Evolutionary conservation across 1,140 invertebrate genomes (phyloP).

Genomic region (Batillaria attramentaria): DNA sequence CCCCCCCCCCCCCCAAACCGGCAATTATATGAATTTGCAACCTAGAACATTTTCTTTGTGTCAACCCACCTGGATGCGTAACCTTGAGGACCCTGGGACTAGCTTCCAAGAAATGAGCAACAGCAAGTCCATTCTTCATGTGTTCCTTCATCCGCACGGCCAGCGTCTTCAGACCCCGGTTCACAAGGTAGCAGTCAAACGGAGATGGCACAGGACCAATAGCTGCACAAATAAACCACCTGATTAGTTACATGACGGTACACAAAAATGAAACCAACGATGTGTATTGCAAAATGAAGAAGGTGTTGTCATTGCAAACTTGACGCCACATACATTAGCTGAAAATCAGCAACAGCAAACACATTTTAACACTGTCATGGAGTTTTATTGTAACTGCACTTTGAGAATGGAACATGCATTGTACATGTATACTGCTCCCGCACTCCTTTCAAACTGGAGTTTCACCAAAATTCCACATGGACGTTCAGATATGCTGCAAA

Average conservation of each 20-base stretch:
- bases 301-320: background rate
- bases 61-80: slow-evolving; percentile 86
- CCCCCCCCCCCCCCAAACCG: too few species aligned
- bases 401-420: too few species aligned
- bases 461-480: too few species aligned
- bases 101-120: slow-evolving; percentile 86
- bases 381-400: too few species aligned
- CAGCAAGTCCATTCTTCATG: slow-evolving; percentile 82
- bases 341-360: too few species aligned
- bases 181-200: slow-evolving; percentile 95
- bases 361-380: too few species aligned
- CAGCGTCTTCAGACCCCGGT: slow-evolving; percentile 95
- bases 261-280: background rate
- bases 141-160: slow-evolving; percentile 93
- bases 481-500: too few species aligned
- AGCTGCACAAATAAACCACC: too few species aligned
- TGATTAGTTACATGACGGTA: too few species aligned
- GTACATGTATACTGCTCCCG: too few species aligned
- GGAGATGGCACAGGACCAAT: slow-evolving; percentile 87
- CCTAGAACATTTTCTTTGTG: background rate
- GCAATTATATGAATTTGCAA: background rate
- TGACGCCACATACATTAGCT: too few species aligned
- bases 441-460: too few species aligned
- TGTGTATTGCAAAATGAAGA: background rate
- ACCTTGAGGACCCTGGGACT: slow-evolving; percentile 87